Evolutionary conservation across 2,113 vertebrate genomes (phyloP).

Genomic region (Gymnorhina tibicen): DNA sequence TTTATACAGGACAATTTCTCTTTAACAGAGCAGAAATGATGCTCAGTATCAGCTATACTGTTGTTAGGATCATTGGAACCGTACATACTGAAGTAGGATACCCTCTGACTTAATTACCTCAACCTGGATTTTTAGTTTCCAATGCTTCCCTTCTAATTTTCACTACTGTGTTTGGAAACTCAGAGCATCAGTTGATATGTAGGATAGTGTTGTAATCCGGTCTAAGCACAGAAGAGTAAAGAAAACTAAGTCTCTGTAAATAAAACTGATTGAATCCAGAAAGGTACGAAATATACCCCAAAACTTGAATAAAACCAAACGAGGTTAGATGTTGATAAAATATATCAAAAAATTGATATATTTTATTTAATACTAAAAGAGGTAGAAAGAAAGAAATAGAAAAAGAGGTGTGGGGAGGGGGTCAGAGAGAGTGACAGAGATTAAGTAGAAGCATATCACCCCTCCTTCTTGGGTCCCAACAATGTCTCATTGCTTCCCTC

Average conservation of each 20-base stretch:
- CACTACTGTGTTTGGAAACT: background rate
- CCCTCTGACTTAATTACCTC: background rate
- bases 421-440: background rate
- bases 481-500: fast-evolving
- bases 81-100: background rate
- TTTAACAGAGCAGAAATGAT: background rate
- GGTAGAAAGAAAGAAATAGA: background rate
- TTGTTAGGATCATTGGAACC: background rate
- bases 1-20: background rate
- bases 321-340: background rate
- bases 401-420: fast-evolving
- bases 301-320: background rate
- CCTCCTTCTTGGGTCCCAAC: background rate
- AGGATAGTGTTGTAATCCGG: fast-evolving
- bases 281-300: background rate
- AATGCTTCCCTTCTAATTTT: background rate
- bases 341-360: fast-evolving
- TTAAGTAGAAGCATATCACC: background rate
- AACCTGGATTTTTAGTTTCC: background rate
- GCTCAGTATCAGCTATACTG: background rate
- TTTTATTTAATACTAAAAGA: background rate
- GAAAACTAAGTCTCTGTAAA: background rate
- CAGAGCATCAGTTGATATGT: background rate
- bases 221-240: background rate
- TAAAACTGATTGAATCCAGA: background rate